A percentile compares a stretch with the other conserved stretches of the same genome.
These are phyloP conservation scores for Schizotus pectinicornis DNA, from an alignment of 2,888 invertebrate species.

Conservation along the genomic window DNA sequence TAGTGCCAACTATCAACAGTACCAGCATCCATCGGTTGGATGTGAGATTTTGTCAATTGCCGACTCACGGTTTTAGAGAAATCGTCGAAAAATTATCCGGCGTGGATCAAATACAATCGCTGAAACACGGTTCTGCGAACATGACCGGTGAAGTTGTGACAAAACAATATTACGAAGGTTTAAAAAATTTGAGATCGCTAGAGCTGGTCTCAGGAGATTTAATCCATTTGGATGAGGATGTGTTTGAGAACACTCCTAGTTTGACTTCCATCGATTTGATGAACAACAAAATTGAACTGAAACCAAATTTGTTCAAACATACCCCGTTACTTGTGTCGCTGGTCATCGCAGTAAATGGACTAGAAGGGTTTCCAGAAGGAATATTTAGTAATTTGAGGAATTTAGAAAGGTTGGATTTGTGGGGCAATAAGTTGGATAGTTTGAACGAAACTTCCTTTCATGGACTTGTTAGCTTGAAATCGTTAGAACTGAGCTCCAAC, in stretches of 20 bases:
- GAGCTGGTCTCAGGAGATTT: conserved; percentile 17
- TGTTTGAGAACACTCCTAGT: conserved; percentile 38
- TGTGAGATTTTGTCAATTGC: conserved; percentile 64
- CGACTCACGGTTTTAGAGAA: conserved; percentile 59
- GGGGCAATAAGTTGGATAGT: conserved; percentile 60
- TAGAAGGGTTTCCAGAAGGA: conserved; percentile 66
- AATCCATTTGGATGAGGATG: conserved; percentile 25
- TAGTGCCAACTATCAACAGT: conserved; percentile 60
- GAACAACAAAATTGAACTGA: conserved; percentile 40
- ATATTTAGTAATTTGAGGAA: conserved; percentile 68
- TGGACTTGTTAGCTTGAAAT: conserved; percentile 67
- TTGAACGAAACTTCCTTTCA: conserved; percentile 66
- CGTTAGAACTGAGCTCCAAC: conserved; percentile 74
- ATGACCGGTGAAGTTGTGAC: conserved; percentile 24
- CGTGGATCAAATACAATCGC: conserved; percentile 45
- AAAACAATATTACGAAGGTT: conserved; percentile 27
- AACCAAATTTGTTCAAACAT: conserved; percentile 68
- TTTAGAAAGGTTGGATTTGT: conserved; percentile 69
- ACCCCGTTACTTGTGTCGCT: conserved; percentile 68
- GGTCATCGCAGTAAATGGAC: conserved; percentile 71
- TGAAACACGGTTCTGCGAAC: conserved; percentile 29
- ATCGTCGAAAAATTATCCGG: conserved; percentile 59
- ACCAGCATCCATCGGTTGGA: conserved; percentile 60
- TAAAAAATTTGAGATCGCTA: conserved; percentile 24
- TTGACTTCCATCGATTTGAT: conserved; percentile 34